Evolutionary conservation across 2,888 invertebrate species (phyloP).

Genomic region (Fissipunctia ypsillon): DNA sequence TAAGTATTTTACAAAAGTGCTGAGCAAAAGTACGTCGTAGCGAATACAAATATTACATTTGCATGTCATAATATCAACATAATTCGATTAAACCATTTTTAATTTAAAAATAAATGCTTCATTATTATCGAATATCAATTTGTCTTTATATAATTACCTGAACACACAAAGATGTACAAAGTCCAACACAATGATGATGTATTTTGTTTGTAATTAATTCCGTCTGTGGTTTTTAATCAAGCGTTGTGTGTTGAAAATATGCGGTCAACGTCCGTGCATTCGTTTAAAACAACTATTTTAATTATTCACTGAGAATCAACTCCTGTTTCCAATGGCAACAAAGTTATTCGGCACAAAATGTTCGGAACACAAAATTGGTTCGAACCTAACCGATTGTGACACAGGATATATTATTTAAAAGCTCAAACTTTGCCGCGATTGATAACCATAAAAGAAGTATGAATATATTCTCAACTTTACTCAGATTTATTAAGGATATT

Average conservation of each 20-base stretch:
- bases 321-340: conserved; percentile 64
- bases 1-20: conserved; percentile 8
- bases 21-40: background rate
- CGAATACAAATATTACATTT: conserved; percentile 21
- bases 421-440: conserved; percentile 67
- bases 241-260: conserved; percentile 78
- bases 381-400: conserved; percentile 48
- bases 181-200: conserved; percentile 55
- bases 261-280: conserved; percentile 79
- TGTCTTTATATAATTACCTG: conserved; percentile 53
- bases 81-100: background rate
- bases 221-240: conserved; percentile 79
- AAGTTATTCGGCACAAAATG: conserved; percentile 70
- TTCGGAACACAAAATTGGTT: conserved; percentile 54
- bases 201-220: conserved; percentile 73
- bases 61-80: conserved; percentile 6
- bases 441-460: conserved; percentile 77
- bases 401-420: conserved; percentile 61
- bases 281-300: conserved; percentile 81
- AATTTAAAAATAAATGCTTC: conserved; percentile 28
- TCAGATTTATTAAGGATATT: conserved; percentile 88
- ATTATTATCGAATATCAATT: conserved; percentile 49
- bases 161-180: conserved; percentile 48
- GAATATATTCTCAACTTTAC: conserved; percentile 84
- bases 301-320: conserved; percentile 80